These are phyloP conservation scores for Semaprochilodus insignis DNA, from an alignment of 2,797 vertebrate genomes.

Conservation along the genomic window DNA sequence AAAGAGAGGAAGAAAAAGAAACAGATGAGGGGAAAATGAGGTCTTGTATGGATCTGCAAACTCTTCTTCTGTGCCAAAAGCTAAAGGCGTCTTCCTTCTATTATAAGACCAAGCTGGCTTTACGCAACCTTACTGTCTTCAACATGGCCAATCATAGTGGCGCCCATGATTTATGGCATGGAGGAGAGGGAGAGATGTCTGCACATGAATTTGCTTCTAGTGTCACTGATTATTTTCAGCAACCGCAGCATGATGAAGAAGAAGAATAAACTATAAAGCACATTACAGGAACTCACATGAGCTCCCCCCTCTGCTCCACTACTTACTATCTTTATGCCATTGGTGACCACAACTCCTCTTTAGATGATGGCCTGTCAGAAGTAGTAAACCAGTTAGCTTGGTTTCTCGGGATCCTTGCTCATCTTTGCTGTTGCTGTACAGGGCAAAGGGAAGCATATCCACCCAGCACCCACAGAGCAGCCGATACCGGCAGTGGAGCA, in stretches of 20 bases:
- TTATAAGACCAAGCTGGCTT: neutral
- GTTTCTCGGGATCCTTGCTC: neutral
- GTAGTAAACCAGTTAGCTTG: no score
- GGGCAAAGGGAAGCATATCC: no score
- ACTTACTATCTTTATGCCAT: neutral
- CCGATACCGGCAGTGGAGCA: no score
- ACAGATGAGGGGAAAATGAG: neutral
- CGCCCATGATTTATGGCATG: neutral
- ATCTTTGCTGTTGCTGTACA: neutral
- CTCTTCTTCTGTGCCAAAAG: neutral
- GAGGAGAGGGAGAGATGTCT: neutral
- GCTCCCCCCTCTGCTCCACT: neutral
- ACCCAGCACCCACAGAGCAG: no score
- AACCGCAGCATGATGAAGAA: neutral
- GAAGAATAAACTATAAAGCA: neutral
- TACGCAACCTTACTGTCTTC: neutral
- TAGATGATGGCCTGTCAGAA: neutral
- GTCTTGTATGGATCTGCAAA: conserved; percentile 8
- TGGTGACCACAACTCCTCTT: neutral
- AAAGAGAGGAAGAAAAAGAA: neutral
- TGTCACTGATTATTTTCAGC: neutral
- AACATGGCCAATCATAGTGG: neutral
- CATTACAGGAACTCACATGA: neutral
- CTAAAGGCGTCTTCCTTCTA: neutral
- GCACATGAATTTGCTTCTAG: neutral